Percentiles rank a stretch among this genome's conserved stretches.
Evolutionary conservation across 2,888 invertebrate species (phyloP).

Genomic region (Sialis fuliginosa): DNA sequence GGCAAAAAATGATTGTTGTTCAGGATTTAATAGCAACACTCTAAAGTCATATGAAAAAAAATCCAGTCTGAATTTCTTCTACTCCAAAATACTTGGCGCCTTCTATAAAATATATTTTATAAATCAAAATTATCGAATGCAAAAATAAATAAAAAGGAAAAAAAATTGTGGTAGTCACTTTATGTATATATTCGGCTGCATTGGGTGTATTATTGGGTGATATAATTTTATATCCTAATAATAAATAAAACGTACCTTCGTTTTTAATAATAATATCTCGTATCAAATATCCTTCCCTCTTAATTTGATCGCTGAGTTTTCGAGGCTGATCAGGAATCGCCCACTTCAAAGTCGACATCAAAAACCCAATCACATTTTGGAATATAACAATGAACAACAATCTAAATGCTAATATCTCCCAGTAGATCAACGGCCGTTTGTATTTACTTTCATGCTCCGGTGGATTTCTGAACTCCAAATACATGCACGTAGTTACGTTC

Average conservation of each 20-base stretch:
- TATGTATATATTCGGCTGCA: too few species aligned
- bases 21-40: too few species aligned
- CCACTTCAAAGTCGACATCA: slow-evolving; percentile 57
- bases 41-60: too few species aligned
- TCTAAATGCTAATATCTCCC: slow-evolving; percentile 55
- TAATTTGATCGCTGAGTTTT: slow-evolving; percentile 49
- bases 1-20: too few species aligned
- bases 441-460: slow-evolving; percentile 31
- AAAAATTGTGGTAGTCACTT: too few species aligned
- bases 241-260: slow-evolving; percentile 29
- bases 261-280: slow-evolving; percentile 57
- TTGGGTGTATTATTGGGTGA: too few species aligned
- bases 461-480: slow-evolving; percentile 49
- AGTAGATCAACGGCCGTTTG: slow-evolving; percentile 46
- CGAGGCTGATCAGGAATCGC: slow-evolving; percentile 59
- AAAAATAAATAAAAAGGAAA: too few species aligned
- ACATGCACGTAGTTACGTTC: slow-evolving; percentile 35
- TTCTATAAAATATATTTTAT: too few species aligned
- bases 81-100: too few species aligned
- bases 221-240: too few species aligned
- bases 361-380: slow-evolving; percentile 59
- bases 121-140: too few species aligned
- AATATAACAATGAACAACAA: slow-evolving; percentile 60
- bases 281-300: slow-evolving; percentile 50
- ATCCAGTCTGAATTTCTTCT: too few species aligned